These are phyloP conservation scores for Spongia lamella DNA, from an alignment of 37 sponge, comb jelly and placozoan genomes.

Conservation along the genomic window DNA sequence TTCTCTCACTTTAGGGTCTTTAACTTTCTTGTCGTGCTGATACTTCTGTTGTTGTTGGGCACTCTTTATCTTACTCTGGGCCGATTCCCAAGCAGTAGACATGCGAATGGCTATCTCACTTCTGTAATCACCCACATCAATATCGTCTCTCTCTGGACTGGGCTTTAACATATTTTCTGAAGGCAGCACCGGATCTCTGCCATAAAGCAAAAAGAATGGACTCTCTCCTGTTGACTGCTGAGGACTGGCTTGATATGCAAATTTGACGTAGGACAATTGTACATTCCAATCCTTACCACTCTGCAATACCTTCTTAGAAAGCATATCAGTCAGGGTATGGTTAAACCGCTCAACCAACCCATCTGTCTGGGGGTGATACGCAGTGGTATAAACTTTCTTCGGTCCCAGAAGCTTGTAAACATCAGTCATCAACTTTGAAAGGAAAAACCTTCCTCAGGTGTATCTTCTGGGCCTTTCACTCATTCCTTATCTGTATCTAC, in stretches of 20 bases:
- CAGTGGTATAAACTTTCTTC: conserved; percentile 12
- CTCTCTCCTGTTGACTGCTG: conserved; percentile 1
- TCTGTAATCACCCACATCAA: no score
- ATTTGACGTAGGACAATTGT: background rate
- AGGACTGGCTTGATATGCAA: conserved; percentile 15
- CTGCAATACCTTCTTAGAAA: background rate
- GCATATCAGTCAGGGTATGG: background rate
- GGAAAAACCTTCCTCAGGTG: conserved; percentile 1
- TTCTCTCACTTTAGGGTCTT: no score
- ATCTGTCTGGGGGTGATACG: conserved; percentile 17
- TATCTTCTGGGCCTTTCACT: no score
- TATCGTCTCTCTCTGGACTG: no score
- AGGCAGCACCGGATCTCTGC: conserved; percentile 4
- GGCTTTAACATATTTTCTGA: no score
- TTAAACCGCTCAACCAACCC: conserved; percentile 19
- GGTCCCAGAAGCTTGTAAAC: background rate
- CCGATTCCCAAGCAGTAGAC: no score
- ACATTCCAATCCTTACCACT: conserved; percentile 1
- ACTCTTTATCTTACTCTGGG: no score
- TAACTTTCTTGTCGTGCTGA: no score
- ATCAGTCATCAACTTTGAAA: background rate
- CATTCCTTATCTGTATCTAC: no score
- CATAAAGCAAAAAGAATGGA: conserved; percentile 1
- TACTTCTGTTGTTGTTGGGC: no score
- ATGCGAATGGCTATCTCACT: no score